Base-by-base conservation (phyloP, 1,140 invertebrate genomes). In the Drosophila punjabiensis region DNA sequence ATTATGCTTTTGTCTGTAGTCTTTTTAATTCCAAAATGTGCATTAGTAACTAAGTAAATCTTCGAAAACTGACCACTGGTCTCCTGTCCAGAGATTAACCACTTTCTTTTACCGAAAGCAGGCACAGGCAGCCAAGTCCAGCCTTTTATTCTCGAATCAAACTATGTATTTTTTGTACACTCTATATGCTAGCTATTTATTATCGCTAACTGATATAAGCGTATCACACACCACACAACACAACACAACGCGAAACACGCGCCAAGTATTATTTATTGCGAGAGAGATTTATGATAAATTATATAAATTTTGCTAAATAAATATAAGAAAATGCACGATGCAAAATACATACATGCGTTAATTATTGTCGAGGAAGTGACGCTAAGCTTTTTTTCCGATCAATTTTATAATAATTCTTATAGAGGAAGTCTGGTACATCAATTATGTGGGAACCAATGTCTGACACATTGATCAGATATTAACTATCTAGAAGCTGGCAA, bases 241-340 rank as follows among this genome's bases (percentile, higher is more conserved):
- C 53, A 83, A 70, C 63, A 82, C 56, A 63, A 76, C 52, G 65
- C 59, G 35, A 64, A 59, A 64, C 45, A 83, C 78, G 83, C 84
- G 73, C 66, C 81, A 88, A 88, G 84, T 88, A 88, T 88, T 88
- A 88, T 88, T 88, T 88, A 89, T 88, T 75, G 70, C 66, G 74
- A 81, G 74, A 82, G 71, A 70, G 52, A 81, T 35, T 74, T 74
- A 64, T 32, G 20, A 73, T 41, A 48, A 55, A 86, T 59, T 48
- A 82, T 73, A 77, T 79, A 50, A 33, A 67, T 48, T 68, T 63
- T 69, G 67, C 66, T 77, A 81, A 85, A 81, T 74, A 79, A 62
- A 63, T 47, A 79, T 76, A 70, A 63, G 63, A 76, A 62, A 67
- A 60, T 78, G 85, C 84, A 88, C 84, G 52, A 63, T 74, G 73